Evolutionary conservation across 2,888 invertebrate species (phyloP).

Genomic region (Leptarthrus brevirostris): DNA sequence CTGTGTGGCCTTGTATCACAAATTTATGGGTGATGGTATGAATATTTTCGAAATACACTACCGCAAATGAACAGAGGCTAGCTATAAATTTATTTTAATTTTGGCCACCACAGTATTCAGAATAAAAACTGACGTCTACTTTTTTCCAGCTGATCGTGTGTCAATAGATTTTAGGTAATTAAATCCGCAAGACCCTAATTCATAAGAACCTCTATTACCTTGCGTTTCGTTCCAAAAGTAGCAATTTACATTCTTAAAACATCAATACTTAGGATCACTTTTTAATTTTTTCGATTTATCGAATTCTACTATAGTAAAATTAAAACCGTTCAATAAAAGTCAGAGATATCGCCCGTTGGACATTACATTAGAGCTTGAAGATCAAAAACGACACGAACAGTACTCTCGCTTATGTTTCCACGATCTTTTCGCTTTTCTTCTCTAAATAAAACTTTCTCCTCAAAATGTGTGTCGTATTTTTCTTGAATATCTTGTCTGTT

Average conservation of each 20-base stretch:
- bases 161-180: slow-evolving; percentile 22
- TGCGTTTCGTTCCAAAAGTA: neutral
- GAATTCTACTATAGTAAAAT: slow-evolving; percentile 40
- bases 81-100: too few relatives aligned
- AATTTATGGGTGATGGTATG: too few relatives aligned
- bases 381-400: slow-evolving; percentile 53
- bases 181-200: slow-evolving; percentile 25
- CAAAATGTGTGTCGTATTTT: slow-evolving; percentile 50
- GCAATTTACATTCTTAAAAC: slow-evolving; percentile 13
- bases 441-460: too few relatives aligned
- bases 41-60: too few relatives aligned
- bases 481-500: slow-evolving; percentile 32
- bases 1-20: too few relatives aligned
- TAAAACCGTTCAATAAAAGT: slow-evolving; percentile 56
- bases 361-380: slow-evolving; percentile 54
- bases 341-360: slow-evolving; percentile 54
- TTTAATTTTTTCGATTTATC: slow-evolving; percentile 10
- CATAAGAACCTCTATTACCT: slow-evolving; percentile 33
- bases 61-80: too few relatives aligned
- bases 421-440: slow-evolving; percentile 46
- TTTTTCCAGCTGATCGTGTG: slow-evolving; percentile 8
- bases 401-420: slow-evolving; percentile 28
- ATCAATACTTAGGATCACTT: slow-evolving; percentile 13
- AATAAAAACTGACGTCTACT: slow-evolving; percentile 10
- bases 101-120: neutral